Percentiles rank a stretch among this genome's conserved stretches.
phyloP scores from a whole-genome alignment of 2,888 invertebrate species.

The Megamerina dolium region DNA sequence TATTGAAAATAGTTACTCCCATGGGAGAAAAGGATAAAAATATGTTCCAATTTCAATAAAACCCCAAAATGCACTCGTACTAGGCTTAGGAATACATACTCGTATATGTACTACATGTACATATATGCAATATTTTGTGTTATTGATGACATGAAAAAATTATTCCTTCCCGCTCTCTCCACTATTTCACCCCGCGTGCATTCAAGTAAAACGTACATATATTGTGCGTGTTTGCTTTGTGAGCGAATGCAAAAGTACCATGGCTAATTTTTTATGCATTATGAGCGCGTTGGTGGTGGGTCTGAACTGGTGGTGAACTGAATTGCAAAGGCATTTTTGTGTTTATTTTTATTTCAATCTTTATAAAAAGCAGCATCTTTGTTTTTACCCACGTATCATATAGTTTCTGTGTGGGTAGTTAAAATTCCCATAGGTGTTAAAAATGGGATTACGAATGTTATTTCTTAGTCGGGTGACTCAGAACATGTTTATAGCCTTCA shows the following conservation, averaged over 20 bases:
- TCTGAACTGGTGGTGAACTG: background rate
- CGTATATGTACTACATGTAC: conserved; percentile 2
- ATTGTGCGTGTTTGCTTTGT: background rate
- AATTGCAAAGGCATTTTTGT: background rate
- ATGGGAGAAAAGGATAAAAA: conserved; percentile 29
- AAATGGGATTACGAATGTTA: conserved; percentile 17
- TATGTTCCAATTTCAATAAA: conserved; percentile 33
- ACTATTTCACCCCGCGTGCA: background rate
- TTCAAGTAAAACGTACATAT: background rate
- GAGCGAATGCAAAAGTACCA: conserved; percentile 1
- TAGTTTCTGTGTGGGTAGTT: conserved; percentile 6
- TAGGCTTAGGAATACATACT: background rate
- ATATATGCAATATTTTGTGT: conserved; percentile 22
- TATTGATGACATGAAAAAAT: conserved; percentile 35
- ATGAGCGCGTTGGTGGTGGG: background rate
- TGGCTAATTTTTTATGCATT: background rate
- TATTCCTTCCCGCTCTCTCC: conserved; percentile 13
- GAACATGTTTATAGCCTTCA: background rate
- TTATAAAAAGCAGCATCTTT: conserved; percentile 10
- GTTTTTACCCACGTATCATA: conserved; percentile 4
- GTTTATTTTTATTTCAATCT: background rate
- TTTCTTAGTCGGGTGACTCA: conserved; percentile 2
- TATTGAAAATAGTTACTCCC: conserved; percentile 39
- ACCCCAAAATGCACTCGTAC: conserved; percentile 16
- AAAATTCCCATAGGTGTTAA: conserved; percentile 21